Percentiles rank a stretch among this genome's conserved stretches.
Evolutionary conservation across 2,113 vertebrate species (phyloP).

Genomic region (Malaclemys terrapin): DNA sequence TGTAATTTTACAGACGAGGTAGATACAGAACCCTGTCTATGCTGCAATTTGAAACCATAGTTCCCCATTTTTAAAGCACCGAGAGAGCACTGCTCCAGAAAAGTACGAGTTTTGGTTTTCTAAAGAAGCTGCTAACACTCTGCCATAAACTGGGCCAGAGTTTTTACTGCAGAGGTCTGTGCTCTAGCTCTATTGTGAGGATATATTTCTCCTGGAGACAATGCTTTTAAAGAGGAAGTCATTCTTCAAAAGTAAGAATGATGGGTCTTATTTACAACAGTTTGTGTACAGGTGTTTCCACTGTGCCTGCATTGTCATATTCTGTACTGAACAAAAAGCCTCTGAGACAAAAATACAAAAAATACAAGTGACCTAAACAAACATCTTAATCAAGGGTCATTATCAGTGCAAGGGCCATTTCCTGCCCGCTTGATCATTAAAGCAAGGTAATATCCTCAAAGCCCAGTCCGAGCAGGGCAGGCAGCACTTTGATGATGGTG

Average conservation of each 20-base stretch:
- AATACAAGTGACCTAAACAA: neutral
- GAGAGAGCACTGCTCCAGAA: neutral
- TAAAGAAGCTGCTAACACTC: neutral
- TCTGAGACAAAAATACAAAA: neutral
- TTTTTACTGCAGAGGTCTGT: fast-evolving
- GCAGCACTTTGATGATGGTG: slow-evolving; percentile 62
- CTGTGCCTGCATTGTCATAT: fast-evolving
- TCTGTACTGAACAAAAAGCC: neutral
- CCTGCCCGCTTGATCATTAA: neutral
- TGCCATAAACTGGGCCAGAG: fast-evolving
- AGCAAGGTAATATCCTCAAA: slow-evolving; percentile 18
- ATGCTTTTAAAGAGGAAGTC: fast-evolving
- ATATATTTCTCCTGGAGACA: fast-evolving
- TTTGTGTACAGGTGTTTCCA: fast-evolving
- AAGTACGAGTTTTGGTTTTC: neutral
- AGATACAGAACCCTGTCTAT: neutral
- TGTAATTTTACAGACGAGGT: fast-evolving
- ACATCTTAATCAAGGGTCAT: slow-evolving; percentile 31
- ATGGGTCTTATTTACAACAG: fast-evolving
- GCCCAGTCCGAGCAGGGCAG: neutral
- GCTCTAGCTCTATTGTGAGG: fast-evolving
- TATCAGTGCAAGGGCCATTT: slow-evolving; percentile 1
- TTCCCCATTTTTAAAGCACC: neutral
- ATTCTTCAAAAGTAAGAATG: fast-evolving
- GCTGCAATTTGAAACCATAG: neutral